A percentile compares a stretch with the other conserved stretches of the same genome.
phyloP scores from a whole-genome alignment of 2,797 vertebrate species.

The Diplodus sargus region DNA sequence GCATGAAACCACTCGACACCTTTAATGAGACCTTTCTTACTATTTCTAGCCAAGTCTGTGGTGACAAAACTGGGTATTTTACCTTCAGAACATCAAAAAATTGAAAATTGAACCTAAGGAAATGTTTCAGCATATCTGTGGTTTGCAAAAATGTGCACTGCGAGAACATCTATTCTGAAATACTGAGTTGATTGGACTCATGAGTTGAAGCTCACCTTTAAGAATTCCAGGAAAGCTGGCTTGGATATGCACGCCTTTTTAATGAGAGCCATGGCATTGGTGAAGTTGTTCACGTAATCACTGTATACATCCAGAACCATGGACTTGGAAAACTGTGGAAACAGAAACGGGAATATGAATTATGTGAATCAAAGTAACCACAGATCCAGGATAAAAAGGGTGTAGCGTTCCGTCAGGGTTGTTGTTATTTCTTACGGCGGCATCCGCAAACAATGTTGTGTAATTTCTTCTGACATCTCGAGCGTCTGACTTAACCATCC shows the following conservation, averaged over 20 bases:
- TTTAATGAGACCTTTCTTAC: no score
- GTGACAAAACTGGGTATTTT: no score
- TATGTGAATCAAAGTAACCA: constrained; percentile 33
- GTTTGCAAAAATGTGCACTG: no score
- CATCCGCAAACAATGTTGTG: constrained; percentile 24
- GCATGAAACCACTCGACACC: no score
- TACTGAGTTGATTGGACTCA: background rate
- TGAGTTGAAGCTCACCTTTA: constrained; percentile 87
- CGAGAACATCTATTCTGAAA: no score
- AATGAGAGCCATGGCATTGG: constrained; percentile 94
- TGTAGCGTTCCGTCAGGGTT: background rate
- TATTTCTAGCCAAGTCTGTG: no score
- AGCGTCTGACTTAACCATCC: constrained; percentile 37
- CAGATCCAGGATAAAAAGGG: constrained; percentile 9
- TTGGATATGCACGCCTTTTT: constrained; percentile 97
- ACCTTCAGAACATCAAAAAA: no score
- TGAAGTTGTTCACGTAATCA: constrained; percentile 98
- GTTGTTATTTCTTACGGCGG: constrained; percentile 32
- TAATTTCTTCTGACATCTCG: constrained; percentile 56
- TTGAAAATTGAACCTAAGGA: no score
- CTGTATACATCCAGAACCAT: constrained; percentile 98
- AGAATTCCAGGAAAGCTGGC: constrained; percentile 94
- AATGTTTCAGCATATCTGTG: no score
- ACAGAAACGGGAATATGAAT: constrained; percentile 31
- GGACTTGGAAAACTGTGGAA: constrained; percentile 93